Base-by-base conservation (phyloP, 2,113 vertebrate genomes). In the Echinops telfairi region DNA sequence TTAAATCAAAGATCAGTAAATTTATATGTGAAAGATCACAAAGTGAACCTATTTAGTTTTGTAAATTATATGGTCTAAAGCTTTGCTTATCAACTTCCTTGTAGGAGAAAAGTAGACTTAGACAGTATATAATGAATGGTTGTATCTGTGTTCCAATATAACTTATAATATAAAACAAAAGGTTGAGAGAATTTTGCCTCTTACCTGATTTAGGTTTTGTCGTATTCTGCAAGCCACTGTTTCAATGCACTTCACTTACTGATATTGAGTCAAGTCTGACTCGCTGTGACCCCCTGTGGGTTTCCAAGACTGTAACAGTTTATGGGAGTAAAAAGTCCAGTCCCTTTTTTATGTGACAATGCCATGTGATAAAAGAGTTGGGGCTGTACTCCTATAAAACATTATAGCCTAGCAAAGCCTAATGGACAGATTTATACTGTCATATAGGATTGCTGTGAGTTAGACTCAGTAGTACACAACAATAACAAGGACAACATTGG, bases 51-150 rank as follows among this genome's bases (percentile, higher is more conserved):
- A 53, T 62, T 60, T 38, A 77, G 0, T 0, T 76, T 62, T 85
- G 19, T 66, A 2, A 4, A 0, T 12, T 2, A 1, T 1, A 6
- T 33, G 3, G 6, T 29, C 7, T 58, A 19, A 8, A 29, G 22
- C 47, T n/a, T 5, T 86, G 58, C 0, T 86, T 4, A 6, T 70
- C 57, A 25, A 53, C 22, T 68, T 53, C 47, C 47, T 53, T 53
- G 47, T 53, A 53, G 47, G 47, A 53, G 43, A 53, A 53, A 53
- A 53, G 47, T 1, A 53, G 47, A 53, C 47, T 53, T 53, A 53
- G 43, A 10, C 43, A 47, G 47, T 53, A 53, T 53, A 53, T 53
- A 53, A 53, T 53, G 47, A 53, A 53, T 12, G 47, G 47, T 53
- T 53, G 47, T 53, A 53, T 53, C 47, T 53, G 47, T 53, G 47